phyloP scores from a whole-genome alignment of 2,888 invertebrate species.

The Leptinotarsa rubiginosa region DNA sequence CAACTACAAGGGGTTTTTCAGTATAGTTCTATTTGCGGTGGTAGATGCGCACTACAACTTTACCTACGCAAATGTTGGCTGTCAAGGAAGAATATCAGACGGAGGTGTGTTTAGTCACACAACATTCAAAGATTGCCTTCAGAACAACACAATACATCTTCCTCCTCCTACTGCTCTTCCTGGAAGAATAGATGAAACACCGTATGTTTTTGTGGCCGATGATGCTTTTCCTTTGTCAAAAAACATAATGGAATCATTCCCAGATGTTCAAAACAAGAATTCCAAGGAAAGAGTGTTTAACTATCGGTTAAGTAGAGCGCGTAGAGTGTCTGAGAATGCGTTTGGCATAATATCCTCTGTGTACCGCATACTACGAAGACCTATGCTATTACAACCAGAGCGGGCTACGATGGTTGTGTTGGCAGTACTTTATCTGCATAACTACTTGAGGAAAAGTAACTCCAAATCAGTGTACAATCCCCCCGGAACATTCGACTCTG shows the following conservation, averaged over 20 bases:
- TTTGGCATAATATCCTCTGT: no score
- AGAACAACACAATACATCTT: constrained; percentile 19
- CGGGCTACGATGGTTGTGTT: background rate
- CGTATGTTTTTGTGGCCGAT: constrained; percentile 32
- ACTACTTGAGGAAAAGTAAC: constrained; percentile 17
- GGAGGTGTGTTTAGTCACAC: background rate
- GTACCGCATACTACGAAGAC: constrained; percentile 11
- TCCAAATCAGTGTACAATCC: constrained; percentile 20
- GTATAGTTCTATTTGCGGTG: constrained; percentile 59
- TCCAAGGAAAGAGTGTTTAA: constrained; percentile 26
- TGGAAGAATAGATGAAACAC: constrained; percentile 15
- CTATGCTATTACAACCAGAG: constrained; percentile 23
- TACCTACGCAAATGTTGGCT: no score
- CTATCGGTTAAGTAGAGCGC: constrained; percentile 19
- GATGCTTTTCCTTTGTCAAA: constrained; percentile 23
- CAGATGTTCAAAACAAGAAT: constrained; percentile 18
- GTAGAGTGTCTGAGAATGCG: constrained; percentile 31
- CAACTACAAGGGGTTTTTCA: constrained; percentile 58
- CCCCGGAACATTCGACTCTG: no score
- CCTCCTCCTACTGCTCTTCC: constrained; percentile 22
- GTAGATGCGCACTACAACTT: constrained; percentile 57
- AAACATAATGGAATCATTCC: constrained; percentile 31
- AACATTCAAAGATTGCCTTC: constrained; percentile 20
- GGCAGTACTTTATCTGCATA: constrained; percentile 20
- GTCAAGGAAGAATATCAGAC: no score